These are phyloP conservation scores for Microcebus ravelobensis DNA, from an alignment of 2,113 vertebrate species.

Conservation along the genomic window DNA sequence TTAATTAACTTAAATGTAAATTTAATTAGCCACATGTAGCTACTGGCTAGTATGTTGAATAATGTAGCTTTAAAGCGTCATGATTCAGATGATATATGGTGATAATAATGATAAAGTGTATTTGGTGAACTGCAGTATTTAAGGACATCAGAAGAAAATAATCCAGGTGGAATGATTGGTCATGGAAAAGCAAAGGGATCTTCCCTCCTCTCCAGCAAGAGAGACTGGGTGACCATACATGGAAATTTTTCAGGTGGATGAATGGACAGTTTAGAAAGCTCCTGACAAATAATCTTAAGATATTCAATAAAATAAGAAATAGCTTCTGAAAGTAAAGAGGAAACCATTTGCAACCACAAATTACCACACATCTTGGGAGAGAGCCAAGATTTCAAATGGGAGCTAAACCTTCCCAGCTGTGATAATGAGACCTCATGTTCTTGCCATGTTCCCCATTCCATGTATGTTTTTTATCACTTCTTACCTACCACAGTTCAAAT, in stretches of 20 bases:
- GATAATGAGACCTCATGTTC: not conserved
- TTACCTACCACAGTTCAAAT: conserved; percentile 14
- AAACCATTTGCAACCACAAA: not conserved
- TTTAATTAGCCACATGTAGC: not conserved
- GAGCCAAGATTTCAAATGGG: not conserved
- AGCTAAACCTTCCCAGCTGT: not conserved
- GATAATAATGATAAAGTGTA: not conserved
- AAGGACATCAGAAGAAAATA: not conserved
- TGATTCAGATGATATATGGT: not conserved
- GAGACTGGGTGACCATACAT: not conserved
- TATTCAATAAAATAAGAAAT: not conserved
- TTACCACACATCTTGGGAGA: not conserved
- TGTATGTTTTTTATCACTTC: not conserved
- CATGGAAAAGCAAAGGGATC: not conserved
- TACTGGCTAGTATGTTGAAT: not conserved
- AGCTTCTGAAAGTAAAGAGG: not conserved
- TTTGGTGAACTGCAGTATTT: not conserved
- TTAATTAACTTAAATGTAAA: conserved; percentile 26
- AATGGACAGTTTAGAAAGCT: not conserved
- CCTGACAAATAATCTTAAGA: not conserved
- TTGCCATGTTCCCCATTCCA: conserved; percentile 27
- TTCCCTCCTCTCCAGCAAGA: not conserved
- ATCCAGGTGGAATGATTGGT: not conserved
- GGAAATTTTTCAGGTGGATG: not conserved
- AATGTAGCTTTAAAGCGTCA: not conserved